phyloP scores from a whole-genome alignment of 2,113 vertebrate genomes.

The Leucosticte australis region DNA sequence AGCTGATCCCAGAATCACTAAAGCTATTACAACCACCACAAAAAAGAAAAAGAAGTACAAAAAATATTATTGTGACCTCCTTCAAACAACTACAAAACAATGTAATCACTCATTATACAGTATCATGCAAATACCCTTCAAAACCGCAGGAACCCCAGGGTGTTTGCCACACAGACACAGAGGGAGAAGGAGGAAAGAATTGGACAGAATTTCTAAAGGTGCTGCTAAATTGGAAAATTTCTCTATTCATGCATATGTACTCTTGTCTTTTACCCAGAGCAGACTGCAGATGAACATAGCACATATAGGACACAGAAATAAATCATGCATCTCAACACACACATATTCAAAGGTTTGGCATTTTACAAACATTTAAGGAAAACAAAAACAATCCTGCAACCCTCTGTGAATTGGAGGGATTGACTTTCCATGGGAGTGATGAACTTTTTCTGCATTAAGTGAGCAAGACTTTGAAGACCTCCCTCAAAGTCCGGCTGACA shows the following conservation, averaged over 20 bases:
- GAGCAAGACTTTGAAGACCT: neutral
- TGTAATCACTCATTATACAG: neutral
- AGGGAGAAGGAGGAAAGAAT: neutral
- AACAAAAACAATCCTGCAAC: neutral
- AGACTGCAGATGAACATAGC: neutral
- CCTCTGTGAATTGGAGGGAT: neutral
- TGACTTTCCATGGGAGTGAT: neutral
- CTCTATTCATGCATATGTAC: neutral
- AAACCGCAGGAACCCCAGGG: slow-evolving; percentile 17
- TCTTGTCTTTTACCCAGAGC: neutral
- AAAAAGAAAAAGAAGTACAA: neutral
- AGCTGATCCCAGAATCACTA: slow-evolving; percentile 6
- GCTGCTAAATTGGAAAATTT: slow-evolving; percentile 12
- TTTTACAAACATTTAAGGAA: neutral
- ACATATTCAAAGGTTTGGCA: neutral
- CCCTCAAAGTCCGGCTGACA: neutral
- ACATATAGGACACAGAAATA: neutral
- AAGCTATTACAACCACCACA: neutral
- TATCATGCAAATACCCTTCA: slow-evolving; percentile 11
- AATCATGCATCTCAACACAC: neutral
- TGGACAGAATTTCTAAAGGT: neutral
- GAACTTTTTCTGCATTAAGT: neutral
- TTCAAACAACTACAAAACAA: slow-evolving; percentile 7
- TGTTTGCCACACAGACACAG: slow-evolving; percentile 23
- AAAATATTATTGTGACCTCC: neutral